phyloP scores from a whole-genome alignment of 1,140 invertebrate genomes.

The Lepidostoma basale region DNA sequence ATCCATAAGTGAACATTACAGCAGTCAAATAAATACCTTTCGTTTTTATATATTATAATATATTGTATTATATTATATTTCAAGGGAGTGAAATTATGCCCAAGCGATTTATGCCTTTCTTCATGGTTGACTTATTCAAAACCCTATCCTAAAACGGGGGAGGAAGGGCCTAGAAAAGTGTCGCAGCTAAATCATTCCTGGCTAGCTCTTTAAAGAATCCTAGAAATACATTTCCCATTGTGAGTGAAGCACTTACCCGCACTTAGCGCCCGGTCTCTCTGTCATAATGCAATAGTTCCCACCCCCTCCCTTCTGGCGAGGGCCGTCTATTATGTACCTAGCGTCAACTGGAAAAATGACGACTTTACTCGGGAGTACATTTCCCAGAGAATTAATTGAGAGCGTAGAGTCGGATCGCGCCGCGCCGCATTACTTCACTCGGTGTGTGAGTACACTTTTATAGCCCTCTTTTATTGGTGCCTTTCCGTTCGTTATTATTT shows the following conservation, averaged over 20 bases:
- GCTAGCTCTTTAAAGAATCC: slow-evolving; percentile 43
- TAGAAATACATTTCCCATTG: slow-evolving; percentile 45
- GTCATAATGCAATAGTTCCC: slow-evolving; percentile 44
- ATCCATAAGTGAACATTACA: too few species aligned
- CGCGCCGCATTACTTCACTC: too few species aligned
- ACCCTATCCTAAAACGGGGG: slow-evolving; percentile 7
- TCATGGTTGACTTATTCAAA: slow-evolving; percentile 24
- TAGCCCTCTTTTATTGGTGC: neutral
- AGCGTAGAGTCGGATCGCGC: slow-evolving; percentile 2
- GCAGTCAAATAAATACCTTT: too few species aligned
- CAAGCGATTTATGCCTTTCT: neutral
- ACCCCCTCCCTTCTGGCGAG: neutral
- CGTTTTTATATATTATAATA: too few species aligned
- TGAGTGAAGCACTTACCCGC: slow-evolving; percentile 46
- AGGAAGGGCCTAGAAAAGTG: slow-evolving; percentile 15
- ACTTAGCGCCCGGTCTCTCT: slow-evolving; percentile 36
- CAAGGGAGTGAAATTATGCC: too few species aligned
- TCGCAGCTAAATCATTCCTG: slow-evolving; percentile 42
- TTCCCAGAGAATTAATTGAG: slow-evolving; percentile 38
- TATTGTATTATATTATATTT: too few species aligned
- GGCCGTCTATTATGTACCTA: neutral
- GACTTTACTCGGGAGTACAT: slow-evolving; percentile 13
- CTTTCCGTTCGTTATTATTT: neutral
- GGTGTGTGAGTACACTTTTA: too few species aligned
- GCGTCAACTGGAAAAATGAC: neutral